Evolutionary conservation across 2,888 invertebrate genomes (phyloP), one percentile per base, ranked within the genome.

Genomic region (Emmelina monodactyla): DNA sequence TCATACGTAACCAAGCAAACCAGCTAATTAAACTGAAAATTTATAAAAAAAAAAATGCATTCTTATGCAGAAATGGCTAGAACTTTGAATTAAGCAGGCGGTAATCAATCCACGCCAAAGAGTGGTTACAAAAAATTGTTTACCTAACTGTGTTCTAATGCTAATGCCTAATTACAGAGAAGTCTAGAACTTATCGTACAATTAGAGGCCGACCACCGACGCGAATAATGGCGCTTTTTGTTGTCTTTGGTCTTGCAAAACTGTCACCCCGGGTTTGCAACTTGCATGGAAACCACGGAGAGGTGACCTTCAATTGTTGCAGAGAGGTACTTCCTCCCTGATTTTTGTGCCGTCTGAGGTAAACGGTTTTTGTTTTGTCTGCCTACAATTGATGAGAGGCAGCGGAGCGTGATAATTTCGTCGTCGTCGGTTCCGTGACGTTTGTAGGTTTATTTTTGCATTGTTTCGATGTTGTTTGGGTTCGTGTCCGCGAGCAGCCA

Each of bases 191-290:
- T 62, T 61, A 62, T 58, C 55, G 50, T 48, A 56, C 55, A 58
- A 65, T 67, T 63, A 64, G 61, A 45, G 56, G 51, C 58, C 59
- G 59, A 58, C 53, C 59, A 62, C 47, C 59, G 55, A 61, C 44
- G 54, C 51, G 43, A 48, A 46, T 55, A 55, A 55, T 53, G 46
- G 25, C 42, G 38, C 47, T 71, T 71, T 69, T 75, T 72, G 25
- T 10, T n/a, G n/a, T n/a, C n/a, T n/a, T n/a, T n/a, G 6, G 72
- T 73, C 58, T 72, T 75, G 58, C 55, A 42, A 47, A 53, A 49
- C 45, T 50, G 55, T 50, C 42, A 25, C 55, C 64, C 67, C 71
- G 52, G 45, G 19, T n/a, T 3, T 55, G 56, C 53, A 58, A 59
- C 56, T n/a, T 62, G 62, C 62, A 63, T 49, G 55, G 53, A 58